Evolutionary conservation across 2,797 vertebrate genomes (phyloP).

Genomic region (Falco biarmicus): DNA sequence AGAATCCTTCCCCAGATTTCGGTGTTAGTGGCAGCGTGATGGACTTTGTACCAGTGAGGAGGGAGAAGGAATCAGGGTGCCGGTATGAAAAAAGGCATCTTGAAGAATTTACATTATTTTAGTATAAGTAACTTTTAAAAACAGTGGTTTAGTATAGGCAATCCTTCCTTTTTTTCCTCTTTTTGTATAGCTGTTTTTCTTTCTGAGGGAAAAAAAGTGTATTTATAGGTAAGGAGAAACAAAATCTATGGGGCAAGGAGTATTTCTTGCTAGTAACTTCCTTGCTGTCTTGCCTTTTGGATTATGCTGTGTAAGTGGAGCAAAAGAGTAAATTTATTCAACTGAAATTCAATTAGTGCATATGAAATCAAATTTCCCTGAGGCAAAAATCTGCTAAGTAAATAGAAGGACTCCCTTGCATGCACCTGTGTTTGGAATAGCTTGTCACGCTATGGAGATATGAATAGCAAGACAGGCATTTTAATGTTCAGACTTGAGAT

Average conservation of each 20-base stretch:
- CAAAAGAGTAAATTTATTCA: not conserved
- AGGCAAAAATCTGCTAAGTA: not conserved
- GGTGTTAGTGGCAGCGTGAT: not conserved
- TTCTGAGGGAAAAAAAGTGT: not conserved
- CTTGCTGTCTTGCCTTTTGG: not conserved
- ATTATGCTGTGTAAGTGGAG: not conserved
- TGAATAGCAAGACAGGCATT: not conserved
- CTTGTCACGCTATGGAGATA: not conserved
- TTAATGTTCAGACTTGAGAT: not conserved
- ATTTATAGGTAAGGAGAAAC: not conserved
- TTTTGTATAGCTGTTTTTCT: not conserved
- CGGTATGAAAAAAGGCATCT: not conserved
- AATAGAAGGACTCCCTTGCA: not conserved
- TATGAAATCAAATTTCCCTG: not conserved
- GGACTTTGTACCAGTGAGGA: not conserved
- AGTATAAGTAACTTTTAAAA: not conserved
- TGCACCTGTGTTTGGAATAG: not conserved
- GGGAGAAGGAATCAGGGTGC: not conserved
- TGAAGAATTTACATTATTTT: not conserved
- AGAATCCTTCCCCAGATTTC: not conserved
- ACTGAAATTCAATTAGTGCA: not conserved
- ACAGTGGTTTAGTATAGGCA: not conserved
- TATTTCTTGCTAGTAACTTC: not conserved
- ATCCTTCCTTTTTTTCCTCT: not conserved
- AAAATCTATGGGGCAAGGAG: not conserved